Evolutionary conservation across 1,140 invertebrate species (phyloP), one percentile per base, ranked within the genome.

Genomic region (Drosophila subobscura): DNA sequence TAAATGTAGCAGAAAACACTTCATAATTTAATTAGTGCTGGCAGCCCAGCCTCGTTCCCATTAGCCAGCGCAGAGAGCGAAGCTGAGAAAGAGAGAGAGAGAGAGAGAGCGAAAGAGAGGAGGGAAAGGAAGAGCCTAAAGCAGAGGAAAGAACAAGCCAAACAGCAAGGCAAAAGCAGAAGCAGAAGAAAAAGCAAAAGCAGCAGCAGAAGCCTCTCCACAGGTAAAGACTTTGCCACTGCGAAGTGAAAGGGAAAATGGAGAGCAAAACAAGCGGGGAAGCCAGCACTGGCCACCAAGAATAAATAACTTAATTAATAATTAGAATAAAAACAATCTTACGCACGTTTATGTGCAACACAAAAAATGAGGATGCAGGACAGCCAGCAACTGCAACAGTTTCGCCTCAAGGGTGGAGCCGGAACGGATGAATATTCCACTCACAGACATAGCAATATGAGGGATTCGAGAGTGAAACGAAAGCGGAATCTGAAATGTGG

Each of bases 21-120:
- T 85, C 80, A 85, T 85, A 85, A 85, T 86, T 85, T 85, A 85
- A 85, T 85, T 85, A 85, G 76, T 80, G 80, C 81, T 79, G 68
- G 55, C 79, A 73, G 70, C 71, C 70, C 79, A 73, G 70, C 71
- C 70, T 75, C 59, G 80, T 61, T 66, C 71, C 51, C 68, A 73
- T 72, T 72, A 63, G 3, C 14, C 27, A 22, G 20, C 8, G 12
- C 42, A n/a, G 23, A 14, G 20, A 37, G 29, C 45, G 37, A 49
- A 33, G 44, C 47, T 40, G 44, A 72, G 61, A 37, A 37, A 55
- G 58, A 59, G 40, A 23, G 23, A 46, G 33, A 37, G 37, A 74
- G 60, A 46, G 42, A 56, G 41, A 33, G 44, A 37, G 33, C 54
- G 51, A 72, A 42, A 33, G 33, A 12, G 23, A 29, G 41, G 22